Base-by-base conservation (phyloP, 2,888 invertebrate species). In the Lampropteryx suffumata region DNA sequence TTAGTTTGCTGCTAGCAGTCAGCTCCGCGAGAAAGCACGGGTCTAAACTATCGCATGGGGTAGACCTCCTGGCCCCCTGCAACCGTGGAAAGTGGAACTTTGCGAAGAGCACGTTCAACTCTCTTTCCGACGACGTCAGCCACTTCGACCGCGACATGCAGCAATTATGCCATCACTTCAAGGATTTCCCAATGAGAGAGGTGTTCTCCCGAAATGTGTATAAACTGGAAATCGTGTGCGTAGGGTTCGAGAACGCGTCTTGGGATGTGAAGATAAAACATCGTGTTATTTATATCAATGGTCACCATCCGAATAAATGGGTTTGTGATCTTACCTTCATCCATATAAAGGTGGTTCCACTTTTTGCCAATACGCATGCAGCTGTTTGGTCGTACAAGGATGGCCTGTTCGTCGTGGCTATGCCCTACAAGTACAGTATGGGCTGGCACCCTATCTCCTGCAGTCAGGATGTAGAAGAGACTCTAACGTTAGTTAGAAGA, bases 251-350 rank as follows among this genome's bases (percentile, higher is more conserved):
- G 1, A 24, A 11, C 8, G 58, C 55, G 0, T 13, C 21, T 4
- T 58, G 52, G 34, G 47, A 39, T 1, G 50, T 58, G 6, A 37
- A 33, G 32, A 30, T 55, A 6, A 58, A 44, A n/a, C 58, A 58
- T 12, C 36, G 55, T 1, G 52, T 55, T 1, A 36, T 58, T n/a
- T 52, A 50, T 13, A 46, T 51, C 30, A 49, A 47, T 29, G 46
- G 43, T 0, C 49, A 59, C 8, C 32, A 51, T 3, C 50, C 50
- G 0, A 37, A 24, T 8, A 8, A 9, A 1, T 33, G 43, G 4
- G 14, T 24, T 4, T 54, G 50, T 0, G 62, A 59, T 34, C 49
- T 57, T 13, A 49, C 57, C 0, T 57, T 56, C 33, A 50, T 36
- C 2, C 44, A 49, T 12, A 56, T 62, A 9, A 50, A 43, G 24